Conservation (phyloP, 53 echinoderm and acorn worm genomes). For the Patiria pectinifera region DNA sequence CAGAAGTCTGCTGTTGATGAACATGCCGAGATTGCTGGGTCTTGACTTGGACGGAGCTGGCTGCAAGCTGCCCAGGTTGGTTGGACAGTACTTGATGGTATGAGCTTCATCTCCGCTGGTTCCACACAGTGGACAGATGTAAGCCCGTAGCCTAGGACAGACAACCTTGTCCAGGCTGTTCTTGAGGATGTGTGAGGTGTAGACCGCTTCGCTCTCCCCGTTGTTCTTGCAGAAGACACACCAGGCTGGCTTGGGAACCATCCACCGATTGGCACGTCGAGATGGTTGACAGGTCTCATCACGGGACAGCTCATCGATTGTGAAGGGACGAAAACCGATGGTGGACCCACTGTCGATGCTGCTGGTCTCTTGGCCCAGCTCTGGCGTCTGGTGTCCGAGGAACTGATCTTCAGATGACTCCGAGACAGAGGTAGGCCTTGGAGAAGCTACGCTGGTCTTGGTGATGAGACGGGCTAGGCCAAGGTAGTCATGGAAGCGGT, state of each 20-base stretch:
- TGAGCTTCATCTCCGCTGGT: constrained; percentile 59
- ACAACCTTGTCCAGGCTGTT: constrained; percentile 31
- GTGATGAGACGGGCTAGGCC: constrained; percentile 54
- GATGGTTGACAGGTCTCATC: constrained; percentile 22
- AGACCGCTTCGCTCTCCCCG: constrained; percentile 66
- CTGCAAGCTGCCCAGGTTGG: constrained; percentile 50
- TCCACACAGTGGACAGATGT: constrained; percentile 64
- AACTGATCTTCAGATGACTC: background rate
- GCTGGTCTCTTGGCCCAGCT: constrained; percentile 18
- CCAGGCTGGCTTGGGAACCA: constrained; percentile 44
- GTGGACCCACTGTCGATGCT: background rate
- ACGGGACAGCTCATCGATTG: constrained; percentile 46
- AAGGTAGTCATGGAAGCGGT: constrained; percentile 52
- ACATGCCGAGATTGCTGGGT: background rate
- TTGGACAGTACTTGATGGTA: constrained; percentile 63
- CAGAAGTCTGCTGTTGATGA: background rate
- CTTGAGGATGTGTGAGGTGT: constrained; percentile 55
- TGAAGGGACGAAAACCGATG: constrained; percentile 47
- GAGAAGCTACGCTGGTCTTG: background rate
- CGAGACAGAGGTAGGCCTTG: background rate
- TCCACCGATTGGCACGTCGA: constrained; percentile 16
- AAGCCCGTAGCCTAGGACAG: constrained; percentile 58
- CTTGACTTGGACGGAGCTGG: constrained; percentile 26
- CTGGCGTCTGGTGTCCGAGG: background rate
- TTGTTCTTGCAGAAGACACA: constrained; percentile 66